A percentile compares a stretch with the other conserved stretches of the same genome.
phyloP scores from a whole-genome alignment of 2,113 vertebrate species.

The Elephas maximus region DNA sequence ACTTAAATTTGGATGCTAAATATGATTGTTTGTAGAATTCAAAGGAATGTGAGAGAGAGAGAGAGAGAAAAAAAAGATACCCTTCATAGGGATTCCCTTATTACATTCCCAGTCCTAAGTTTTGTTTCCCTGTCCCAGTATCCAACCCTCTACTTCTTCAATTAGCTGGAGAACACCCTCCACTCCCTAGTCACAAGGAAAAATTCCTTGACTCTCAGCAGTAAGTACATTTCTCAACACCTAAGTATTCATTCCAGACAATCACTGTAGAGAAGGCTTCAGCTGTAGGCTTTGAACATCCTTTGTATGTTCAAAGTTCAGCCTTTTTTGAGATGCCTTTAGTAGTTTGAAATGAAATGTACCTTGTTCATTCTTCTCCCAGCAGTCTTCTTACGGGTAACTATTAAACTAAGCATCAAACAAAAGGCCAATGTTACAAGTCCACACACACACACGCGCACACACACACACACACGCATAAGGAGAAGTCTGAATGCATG shows the following conservation, averaged over 20 bases:
- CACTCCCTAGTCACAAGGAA: not conserved
- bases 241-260: not conserved
- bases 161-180: too few species aligned
- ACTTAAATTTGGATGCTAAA: not conserved
- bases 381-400: not conserved
- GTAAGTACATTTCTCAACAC: not conserved
- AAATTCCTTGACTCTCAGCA: not conserved
- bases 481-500: not conserved
- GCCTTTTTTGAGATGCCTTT: not conserved
- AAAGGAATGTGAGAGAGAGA: not conserved
- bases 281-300: not conserved
- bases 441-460: not conserved
- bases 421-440: not conserved
- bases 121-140: not conserved
- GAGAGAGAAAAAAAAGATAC: not conserved
- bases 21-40: not conserved
- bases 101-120: not conserved
- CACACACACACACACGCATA: not conserved
- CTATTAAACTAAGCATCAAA: not conserved
- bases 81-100: not conserved
- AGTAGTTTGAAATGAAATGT: not conserved
- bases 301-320: not conserved
- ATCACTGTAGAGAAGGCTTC: not conserved
- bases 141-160: not conserved
- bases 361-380: not conserved